These are phyloP conservation scores for Onthophagus taurus DNA, from an alignment of 1,140 invertebrate genomes.

Conservation along the genomic window DNA sequence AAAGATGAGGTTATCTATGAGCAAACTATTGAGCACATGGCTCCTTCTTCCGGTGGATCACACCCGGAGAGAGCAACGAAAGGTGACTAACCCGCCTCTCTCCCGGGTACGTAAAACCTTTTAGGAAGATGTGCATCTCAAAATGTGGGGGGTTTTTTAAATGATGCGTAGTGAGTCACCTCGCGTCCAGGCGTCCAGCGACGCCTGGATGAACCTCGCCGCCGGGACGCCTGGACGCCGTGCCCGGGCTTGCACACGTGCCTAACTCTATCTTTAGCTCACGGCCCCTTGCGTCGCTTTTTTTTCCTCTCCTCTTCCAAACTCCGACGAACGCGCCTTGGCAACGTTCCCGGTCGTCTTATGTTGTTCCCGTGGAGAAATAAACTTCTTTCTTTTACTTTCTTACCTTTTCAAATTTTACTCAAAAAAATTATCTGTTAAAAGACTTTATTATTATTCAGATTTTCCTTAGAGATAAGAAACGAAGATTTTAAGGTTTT, in stretches of 20 bases:
- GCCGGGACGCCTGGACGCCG: constrained; percentile 21
- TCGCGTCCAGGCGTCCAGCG: no score
- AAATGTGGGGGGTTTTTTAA: constrained; percentile 1
- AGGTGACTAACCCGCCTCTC: constrained; percentile 22
- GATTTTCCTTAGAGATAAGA: no score
- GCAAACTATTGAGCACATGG: constrained; percentile 11
- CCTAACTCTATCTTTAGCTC: constrained; percentile 31
- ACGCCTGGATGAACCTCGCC: no score
- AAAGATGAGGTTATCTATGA: constrained; percentile 13
- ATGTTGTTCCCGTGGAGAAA: constrained; percentile 12
- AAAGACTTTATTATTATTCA: no score
- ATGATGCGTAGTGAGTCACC: constrained; percentile 18
- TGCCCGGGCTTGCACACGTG: constrained; percentile 28
- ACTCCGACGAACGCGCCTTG: no score
- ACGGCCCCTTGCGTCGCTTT: constrained; percentile 27
- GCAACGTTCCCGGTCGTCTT: constrained; percentile 12
- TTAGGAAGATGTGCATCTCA: no score
- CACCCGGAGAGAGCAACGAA: no score
- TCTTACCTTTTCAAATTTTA: no score
- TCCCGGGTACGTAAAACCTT: no score
- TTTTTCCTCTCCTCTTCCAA: constrained; percentile 21
- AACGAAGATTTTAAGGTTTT: no score
- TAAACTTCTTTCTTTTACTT: no score
- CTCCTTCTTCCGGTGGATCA: constrained; percentile 10
- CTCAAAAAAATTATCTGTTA: no score